Base-by-base conservation (phyloP, 2,113 vertebrate genomes). In the Aleadryas rufinucha region DNA sequence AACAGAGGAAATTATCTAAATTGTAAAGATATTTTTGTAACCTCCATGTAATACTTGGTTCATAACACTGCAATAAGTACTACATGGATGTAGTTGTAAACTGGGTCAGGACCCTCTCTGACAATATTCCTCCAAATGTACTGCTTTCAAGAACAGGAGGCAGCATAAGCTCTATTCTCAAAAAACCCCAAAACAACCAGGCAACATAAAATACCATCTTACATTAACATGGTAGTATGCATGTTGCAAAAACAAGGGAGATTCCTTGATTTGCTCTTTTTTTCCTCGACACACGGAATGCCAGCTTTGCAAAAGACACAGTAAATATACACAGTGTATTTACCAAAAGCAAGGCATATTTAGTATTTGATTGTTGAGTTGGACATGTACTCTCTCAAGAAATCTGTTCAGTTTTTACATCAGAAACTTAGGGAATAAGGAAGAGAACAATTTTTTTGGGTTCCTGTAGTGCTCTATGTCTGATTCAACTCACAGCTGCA, bases 151-250 rank as follows among this genome's bases (percentile, higher is more conserved):
- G 52, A 81, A 14, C 11, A 28, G n/a, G 20, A 87, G 22, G 13
- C 11, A 64, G 16, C 16, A n/a, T 33, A 47, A 66, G 4, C 12
- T 71, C 9, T 68, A 50, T 33, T 76, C 23, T 65, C 23, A 56
- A 54, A 91, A 59, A 31, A 39, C 0, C 1, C 30, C 13, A 8
- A 50, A 57, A 76, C 6, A 50, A 18, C 11, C 26, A 81, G 21
- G 12, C 10, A 53, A 77, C 19, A 49, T 12, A 63, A 85, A 88
- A 41, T 13, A 18, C 11, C 7, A 28, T 49, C 17, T 53, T 47
- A 66, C 1, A 2, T 56, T 82, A 57, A 15, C 0, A 0, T 37
- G 28, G 20, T 26, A 57, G 39, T 17, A 44, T 23, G 9, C 26
- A 27, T 69, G 28, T 30, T 79, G 22, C 22, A 78, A 76, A 53